Conservation (phyloP, 1,140 invertebrate genomes). For the Aphis gossypii region DNA sequence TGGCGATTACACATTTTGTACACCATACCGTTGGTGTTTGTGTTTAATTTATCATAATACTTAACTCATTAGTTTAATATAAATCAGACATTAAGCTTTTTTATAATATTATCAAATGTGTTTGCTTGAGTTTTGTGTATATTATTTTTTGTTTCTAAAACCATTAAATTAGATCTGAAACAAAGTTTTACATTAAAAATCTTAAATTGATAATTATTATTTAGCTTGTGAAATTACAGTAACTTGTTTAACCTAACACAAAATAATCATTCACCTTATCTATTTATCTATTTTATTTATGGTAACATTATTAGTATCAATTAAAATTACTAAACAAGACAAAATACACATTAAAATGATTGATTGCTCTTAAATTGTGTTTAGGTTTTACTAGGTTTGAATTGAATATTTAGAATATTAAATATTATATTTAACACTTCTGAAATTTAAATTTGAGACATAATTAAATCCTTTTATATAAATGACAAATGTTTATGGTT, state of each 20-base stretch:
- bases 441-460: not conserved
- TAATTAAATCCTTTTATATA: not conserved
- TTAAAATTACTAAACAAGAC: not conserved
- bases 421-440: too few relatives aligned
- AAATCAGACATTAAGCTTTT: not conserved
- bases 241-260: not conserved
- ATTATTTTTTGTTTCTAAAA: not conserved
- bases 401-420: not conserved
- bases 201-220: not conserved
- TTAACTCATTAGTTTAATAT: not conserved
- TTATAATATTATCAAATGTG: not conserved
- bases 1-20: not conserved
- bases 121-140: not conserved
- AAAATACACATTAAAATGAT: not conserved
- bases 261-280: not conserved
- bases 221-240: not conserved
- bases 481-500: not conserved
- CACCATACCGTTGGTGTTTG: not conserved
- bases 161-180: constrained; percentile 3
- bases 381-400: not conserved
- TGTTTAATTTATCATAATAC: not conserved
- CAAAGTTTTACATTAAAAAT: not conserved
- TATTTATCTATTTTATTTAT: not conserved
- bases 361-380: not conserved
- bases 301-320: not conserved